Evolutionary conservation across 2,888 invertebrate species (phyloP), one percentile per base, ranked within the genome.

Genomic region (Mylabris sibirica): DNA sequence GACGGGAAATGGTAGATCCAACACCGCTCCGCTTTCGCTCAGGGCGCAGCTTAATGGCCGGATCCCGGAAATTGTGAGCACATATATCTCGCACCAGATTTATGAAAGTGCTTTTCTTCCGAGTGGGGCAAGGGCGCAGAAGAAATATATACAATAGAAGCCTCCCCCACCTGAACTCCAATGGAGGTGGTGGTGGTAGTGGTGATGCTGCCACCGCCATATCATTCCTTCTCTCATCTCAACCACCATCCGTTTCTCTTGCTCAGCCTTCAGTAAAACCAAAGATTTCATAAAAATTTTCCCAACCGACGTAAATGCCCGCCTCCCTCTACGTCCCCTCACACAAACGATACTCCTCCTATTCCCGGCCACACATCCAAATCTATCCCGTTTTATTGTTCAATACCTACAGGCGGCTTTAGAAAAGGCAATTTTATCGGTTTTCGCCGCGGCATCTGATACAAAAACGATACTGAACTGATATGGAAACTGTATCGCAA

Each of bases 51-150:
- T 85, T 92, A 92, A 92, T 92, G 92, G 92, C 92, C 92, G 92
- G 92, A 92, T 92, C 92, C 92, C 91, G 92, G 92, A 92, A 92
- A 92, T 92, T 92, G 92, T 92, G 92, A 92, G 91, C 92, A 91
- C 92, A 92, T 92, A 92, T 92, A 93, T 93, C 92, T 92, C 90
- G 89, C 88, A 89, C 91, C 92, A 92, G 93, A 93, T 93, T 93
- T 93, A 93, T 93, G 92, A 93, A 93, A 93, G 92, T 91, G 91
- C 92, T 85, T 85, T 85, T 85, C 85, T 85, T 85, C 84, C 82
- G 79, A 79, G 82, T 75, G 79, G 77, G 77, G 82, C 77, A 79
- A 79, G 80, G 78, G 78, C 76, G 80, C 75, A 76, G 80, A 81
- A 83, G 81, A 83, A 82, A 84, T 84, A 84, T 84, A 84, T 83